Percentiles rank a stretch among this genome's conserved stretches.
These are phyloP conservation scores for Sebastes taczanowskii DNA, from an alignment of 2,797 vertebrate genomes.

Conservation along the genomic window DNA sequence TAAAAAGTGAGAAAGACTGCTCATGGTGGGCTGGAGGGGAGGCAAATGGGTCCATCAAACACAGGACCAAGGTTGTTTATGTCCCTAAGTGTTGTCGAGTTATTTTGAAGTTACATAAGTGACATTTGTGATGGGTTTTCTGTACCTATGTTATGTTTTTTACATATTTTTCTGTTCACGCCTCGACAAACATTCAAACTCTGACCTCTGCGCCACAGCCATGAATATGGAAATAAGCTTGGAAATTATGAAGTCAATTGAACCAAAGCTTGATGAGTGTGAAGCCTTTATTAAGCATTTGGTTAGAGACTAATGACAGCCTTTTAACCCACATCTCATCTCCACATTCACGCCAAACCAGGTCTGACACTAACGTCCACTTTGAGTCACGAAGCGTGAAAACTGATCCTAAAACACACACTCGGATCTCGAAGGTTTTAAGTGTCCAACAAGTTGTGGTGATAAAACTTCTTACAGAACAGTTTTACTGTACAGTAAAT, in stretches of 20 bases:
- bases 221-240: slow-evolving; percentile 63
- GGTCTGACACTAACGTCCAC: slow-evolving; percentile 22
- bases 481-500: not conserved
- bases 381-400: slow-evolving; percentile 18
- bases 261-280: slow-evolving; percentile 38
- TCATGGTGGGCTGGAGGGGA: too few species aligned
- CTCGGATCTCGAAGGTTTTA: not conserved
- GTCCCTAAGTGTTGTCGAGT: too few species aligned
- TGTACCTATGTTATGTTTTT: too few species aligned
- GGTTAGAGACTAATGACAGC: slow-evolving; percentile 51
- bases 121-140: too few species aligned
- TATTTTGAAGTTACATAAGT: too few species aligned
- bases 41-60: too few species aligned
- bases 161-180: not conserved
- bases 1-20: too few species aligned
- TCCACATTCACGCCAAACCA: slow-evolving; percentile 25
- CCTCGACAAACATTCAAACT: not conserved
- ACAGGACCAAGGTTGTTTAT: too few species aligned
- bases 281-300: slow-evolving; percentile 33
- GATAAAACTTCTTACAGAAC: too few species aligned
- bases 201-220: slow-evolving; percentile 39
- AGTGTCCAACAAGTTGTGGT: not conserved
- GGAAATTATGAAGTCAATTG: slow-evolving; percentile 44
- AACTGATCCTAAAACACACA: not conserved
- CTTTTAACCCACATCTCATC: slow-evolving; percentile 45